Conservation (phyloP, 2,797 vertebrate species). For the Notolabrus celidotus region DNA sequence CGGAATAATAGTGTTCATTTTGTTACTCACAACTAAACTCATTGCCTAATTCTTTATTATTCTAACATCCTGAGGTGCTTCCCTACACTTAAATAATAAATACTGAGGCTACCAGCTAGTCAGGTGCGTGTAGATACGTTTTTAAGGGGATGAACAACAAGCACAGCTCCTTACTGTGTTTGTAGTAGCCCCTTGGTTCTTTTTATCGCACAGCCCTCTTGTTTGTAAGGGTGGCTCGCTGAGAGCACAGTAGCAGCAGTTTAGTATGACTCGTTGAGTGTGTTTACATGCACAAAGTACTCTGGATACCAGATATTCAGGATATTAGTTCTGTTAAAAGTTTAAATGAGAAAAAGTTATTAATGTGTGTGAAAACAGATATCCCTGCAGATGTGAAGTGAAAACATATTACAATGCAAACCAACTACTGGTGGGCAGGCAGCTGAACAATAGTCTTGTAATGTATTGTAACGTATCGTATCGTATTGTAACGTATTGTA, state of each 20-base stretch:
- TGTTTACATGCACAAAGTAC: conserved; percentile 53
- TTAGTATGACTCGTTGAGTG: conserved; percentile 57
- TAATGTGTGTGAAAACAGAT: too few relatives aligned
- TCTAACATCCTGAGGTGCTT: conserved; percentile 70
- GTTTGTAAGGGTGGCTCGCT: conserved; percentile 62
- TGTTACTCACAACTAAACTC: conserved; percentile 39
- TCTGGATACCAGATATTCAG: conserved; percentile 30
- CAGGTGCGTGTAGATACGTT: conserved; percentile 42
- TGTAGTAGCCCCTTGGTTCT: conserved; percentile 47
- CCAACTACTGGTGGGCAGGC: too few relatives aligned
- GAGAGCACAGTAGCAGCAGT: conserved; percentile 76
- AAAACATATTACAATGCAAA: too few relatives aligned
- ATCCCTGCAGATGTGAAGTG: too few relatives aligned
- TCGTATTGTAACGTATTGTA: too few relatives aligned
- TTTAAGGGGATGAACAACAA: conserved; percentile 44
- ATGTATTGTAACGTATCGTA: too few relatives aligned
- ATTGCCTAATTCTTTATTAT: conserved; percentile 48
- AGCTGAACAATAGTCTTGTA: too few relatives aligned
- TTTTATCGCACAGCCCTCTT: conserved; percentile 63
- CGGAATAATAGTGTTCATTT: conserved; percentile 29
- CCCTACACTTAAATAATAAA: conserved; percentile 52
- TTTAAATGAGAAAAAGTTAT: too few relatives aligned
- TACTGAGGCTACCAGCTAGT: conserved; percentile 53
- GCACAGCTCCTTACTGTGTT: conserved; percentile 46
- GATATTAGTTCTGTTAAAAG: too few relatives aligned